A percentile compares a stretch with the other conserved stretches of the same genome.
Conservation (phyloP, 2,888 invertebrate species). For the Prosapia bicincta region DNA sequence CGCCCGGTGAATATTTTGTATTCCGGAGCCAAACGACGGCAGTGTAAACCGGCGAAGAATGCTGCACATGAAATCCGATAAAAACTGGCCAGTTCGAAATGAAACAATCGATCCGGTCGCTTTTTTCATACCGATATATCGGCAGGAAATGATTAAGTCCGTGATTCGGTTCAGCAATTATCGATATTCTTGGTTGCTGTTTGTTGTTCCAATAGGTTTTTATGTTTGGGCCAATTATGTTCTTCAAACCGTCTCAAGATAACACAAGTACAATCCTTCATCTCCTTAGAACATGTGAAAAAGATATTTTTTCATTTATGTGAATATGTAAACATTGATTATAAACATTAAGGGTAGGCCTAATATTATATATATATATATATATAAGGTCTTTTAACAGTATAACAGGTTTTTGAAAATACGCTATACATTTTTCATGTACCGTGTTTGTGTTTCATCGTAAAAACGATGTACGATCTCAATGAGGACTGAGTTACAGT, state of each 20-base stretch:
- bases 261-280: neutral
- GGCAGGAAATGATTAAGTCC: slow-evolving; percentile 27
- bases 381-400: too few relatives aligned
- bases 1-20: neutral
- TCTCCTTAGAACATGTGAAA: too few relatives aligned
- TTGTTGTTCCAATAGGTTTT: neutral
- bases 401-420: too few relatives aligned
- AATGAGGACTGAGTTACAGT: too few relatives aligned
- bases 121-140: slow-evolving; percentile 4
- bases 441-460: too few relatives aligned
- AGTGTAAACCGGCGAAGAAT: neutral
- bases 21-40: neutral
- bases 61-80: neutral
- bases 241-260: neutral
- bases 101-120: neutral
- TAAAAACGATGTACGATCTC: too few relatives aligned
- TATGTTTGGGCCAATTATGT: neutral
- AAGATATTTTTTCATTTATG: too few relatives aligned
- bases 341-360: too few relatives aligned
- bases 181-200: neutral
- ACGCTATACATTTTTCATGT: too few relatives aligned
- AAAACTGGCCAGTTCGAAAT: neutral
- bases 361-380: too few relatives aligned
- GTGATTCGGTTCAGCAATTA: slow-evolving; percentile 21
- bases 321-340: too few relatives aligned